A percentile compares a stretch with the other conserved stretches of the same genome.
Evolutionary conservation across 2,888 invertebrate species (phyloP).

Genomic region (Cordilura impudica): DNA sequence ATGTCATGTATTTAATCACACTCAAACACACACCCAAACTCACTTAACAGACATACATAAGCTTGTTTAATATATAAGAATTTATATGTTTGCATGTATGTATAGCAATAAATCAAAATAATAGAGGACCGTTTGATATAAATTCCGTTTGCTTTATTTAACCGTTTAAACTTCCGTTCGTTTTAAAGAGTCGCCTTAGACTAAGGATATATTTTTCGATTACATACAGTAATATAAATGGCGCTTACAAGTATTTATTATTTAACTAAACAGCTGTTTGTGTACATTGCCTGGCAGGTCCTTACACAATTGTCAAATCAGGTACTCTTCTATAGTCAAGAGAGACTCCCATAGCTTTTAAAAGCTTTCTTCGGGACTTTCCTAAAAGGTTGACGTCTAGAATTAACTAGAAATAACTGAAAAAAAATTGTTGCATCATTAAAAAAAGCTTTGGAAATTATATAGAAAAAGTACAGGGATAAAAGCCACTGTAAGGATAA

Average conservation of each 20-base stretch:
- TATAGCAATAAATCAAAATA: constrained; percentile 20
- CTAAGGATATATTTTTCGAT: constrained; percentile 67
- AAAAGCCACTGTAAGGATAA: no score
- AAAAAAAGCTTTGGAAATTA: no score
- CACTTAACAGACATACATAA: constrained; percentile 12
- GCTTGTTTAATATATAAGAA: constrained; percentile 3
- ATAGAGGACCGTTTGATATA: constrained; percentile 36
- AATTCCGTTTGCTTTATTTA: constrained; percentile 16
- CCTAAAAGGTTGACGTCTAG: background rate
- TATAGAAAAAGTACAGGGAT: no score
- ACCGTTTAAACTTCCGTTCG: constrained; percentile 65
- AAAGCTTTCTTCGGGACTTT: constrained; percentile 17
- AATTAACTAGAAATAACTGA: no score
- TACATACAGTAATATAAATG: constrained; percentile 67
- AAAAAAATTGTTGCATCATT: background rate
- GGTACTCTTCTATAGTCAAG: background rate
- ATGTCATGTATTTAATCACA: constrained; percentile 27
- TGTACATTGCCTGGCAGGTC: constrained; percentile 45
- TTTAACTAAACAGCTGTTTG: constrained; percentile 47
- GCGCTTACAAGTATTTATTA: constrained; percentile 55
- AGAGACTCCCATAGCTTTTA: background rate
- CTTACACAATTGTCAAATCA: constrained; percentile 32
- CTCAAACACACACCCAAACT: constrained; percentile 11
- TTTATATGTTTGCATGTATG: background rate
- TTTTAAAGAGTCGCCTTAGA: constrained; percentile 71